Evolutionary conservation across 1,140 invertebrate species (phyloP).

Genomic region (Drosophila funebris): DNA sequence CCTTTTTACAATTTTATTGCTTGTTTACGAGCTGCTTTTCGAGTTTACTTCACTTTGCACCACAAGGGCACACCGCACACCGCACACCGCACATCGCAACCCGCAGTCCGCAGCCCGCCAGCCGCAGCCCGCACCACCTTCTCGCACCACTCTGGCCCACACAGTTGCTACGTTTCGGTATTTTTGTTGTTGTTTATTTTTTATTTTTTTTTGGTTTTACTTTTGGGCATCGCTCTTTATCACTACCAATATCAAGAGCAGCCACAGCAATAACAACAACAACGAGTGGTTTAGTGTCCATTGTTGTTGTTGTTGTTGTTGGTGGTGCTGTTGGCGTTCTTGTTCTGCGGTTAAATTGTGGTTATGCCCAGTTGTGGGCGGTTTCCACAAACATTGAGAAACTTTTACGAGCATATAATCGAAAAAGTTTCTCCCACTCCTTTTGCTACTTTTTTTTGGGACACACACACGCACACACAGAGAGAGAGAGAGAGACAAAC

Average conservation of each 20-base stretch:
- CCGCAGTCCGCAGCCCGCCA: not conserved
- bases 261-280: constrained; percentile 27
- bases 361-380: constrained; percentile 43
- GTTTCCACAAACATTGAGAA: constrained; percentile 62
- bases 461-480: not conserved
- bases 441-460: not conserved
- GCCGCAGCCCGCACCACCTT: not conserved
- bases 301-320: constrained; percentile 33
- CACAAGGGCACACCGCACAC: not conserved
- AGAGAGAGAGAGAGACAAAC: not conserved
- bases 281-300: constrained; percentile 23
- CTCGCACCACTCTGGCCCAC: not conserved
- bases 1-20: constrained; percentile 81
- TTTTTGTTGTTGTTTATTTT: too few species aligned
- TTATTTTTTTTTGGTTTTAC: constrained; percentile 25
- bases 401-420: constrained; percentile 81
- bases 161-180: constrained; percentile 1
- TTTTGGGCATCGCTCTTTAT: constrained; percentile 51
- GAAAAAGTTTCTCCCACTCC: constrained; percentile 67
- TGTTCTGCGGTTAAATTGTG: constrained; percentile 70
- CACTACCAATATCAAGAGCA: constrained; percentile 55
- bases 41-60: constrained; percentile 53
- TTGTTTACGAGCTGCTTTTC: constrained; percentile 80
- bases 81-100: not conserved
- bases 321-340: constrained; percentile 19